Evolutionary conservation across 2,797 vertebrate species (phyloP), one percentile per base, ranked within the genome.

Genomic region (Cirrhinus mrigala): DNA sequence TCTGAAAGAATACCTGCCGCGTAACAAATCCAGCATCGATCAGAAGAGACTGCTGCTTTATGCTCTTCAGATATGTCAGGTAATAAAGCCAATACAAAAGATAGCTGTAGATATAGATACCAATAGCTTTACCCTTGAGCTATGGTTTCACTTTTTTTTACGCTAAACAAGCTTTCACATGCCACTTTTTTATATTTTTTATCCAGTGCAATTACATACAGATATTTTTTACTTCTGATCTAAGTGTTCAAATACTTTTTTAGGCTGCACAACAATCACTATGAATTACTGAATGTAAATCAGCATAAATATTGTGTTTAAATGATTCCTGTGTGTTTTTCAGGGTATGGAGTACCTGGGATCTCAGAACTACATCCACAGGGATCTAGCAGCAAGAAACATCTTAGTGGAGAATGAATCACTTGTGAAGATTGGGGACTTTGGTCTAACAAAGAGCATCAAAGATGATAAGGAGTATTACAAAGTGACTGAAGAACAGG

Each of bases 261-360:
- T 71, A 4, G 8, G 2, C 7, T 48, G 15, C 15, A 50, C 24
- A 50, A 50, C 8, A n/a, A 24, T 46, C 20, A 71, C 12, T 46
- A 46, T 44, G 6, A 48, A 66, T 79, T n/a, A 60, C 73, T 77
- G 33, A 22, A 22, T 58, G 11, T 58, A n/a, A 60, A 24, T 60
- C 56, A 7, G 18, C 14, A 58, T 82, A 68, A 15, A 18, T 69
- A 18, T 70, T 44, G n/a, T 20, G 12, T 84, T 37, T 76, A 58
- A 52, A 18, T 6, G 12, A 1, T 79, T 29, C 44, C 33, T 76
- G n/a, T 83, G 52, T 86, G 22, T 60, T 50, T 33, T 0, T 1
- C 16, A 97, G 96, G 97, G 96, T 20, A 97, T 97, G 96, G 96
- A 97, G 74, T 97, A 97, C 14, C 6, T 97, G 89, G 96, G 96